These are phyloP conservation scores for Ciconia stormi DNA, from an alignment of 2,113 vertebrate genomes.

Conservation along the genomic window DNA sequence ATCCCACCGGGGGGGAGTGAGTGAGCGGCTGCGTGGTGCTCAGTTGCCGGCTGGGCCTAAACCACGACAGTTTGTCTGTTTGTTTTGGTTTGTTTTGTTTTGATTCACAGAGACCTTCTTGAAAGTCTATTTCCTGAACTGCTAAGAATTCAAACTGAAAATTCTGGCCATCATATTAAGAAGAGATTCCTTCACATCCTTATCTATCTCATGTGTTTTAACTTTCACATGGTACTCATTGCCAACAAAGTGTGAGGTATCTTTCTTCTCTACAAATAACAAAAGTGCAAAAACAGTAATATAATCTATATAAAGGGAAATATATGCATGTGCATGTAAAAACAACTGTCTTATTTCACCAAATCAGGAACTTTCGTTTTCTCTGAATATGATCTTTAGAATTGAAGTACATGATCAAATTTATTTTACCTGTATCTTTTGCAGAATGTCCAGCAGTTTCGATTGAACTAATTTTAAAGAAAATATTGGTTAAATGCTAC, in stretches of 20 bases:
- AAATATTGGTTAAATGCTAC: background rate
- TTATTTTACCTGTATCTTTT: background rate
- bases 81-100: background rate
- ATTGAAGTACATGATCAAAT: background rate
- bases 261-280: background rate
- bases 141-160: background rate
- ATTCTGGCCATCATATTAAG: background rate
- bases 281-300: background rate
- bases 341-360: background rate
- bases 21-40: no score
- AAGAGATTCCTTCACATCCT: background rate
- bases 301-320: background rate
- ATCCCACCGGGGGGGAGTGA: no score
- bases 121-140: background rate
- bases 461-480: background rate
- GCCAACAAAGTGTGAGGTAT: background rate
- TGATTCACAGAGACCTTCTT: background rate
- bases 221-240: background rate
- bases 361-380: background rate
- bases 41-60: no score
- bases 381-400: background rate
- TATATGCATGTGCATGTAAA: background rate
- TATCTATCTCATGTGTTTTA: background rate
- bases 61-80: background rate
- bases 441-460: background rate